Conservation (phyloP, 2,797 vertebrate genomes). For the Momotus momota region DNA sequence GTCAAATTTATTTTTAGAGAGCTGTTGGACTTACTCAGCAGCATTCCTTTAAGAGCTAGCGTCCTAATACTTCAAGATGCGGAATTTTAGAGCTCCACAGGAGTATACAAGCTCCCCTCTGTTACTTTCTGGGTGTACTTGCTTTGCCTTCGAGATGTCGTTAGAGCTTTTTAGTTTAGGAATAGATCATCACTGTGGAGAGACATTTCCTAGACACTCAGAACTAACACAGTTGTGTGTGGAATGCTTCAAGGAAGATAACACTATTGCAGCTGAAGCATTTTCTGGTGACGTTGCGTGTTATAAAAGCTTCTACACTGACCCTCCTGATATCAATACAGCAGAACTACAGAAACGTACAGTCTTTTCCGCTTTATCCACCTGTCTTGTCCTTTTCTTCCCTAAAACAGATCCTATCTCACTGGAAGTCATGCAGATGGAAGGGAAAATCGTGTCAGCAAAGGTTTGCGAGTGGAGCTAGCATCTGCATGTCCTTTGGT, state of each 20-base stretch:
- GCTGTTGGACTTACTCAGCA: neutral
- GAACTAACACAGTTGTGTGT: neutral
- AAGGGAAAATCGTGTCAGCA: constrained; percentile 59
- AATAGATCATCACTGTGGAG: neutral
- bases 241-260: neutral
- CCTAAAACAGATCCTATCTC: constrained; percentile 24
- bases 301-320: neutral
- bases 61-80: neutral
- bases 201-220: neutral
- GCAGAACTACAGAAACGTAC: neutral
- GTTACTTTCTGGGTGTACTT: neutral
- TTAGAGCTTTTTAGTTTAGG: neutral
- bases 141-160: neutral
- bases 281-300: neutral
- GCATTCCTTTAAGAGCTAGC: neutral
- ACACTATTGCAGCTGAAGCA: neutral
- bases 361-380: neutral
- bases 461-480: constrained; percentile 57
- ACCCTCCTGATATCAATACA: neutral
- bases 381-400: constrained; percentile 42
- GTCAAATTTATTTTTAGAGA: neutral
- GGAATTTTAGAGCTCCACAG: neutral
- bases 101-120: neutral
- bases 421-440: constrained; percentile 63
- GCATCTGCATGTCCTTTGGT: constrained; percentile 67